phyloP scores from a whole-genome alignment of 2,113 vertebrate species.

The Atlantisia rogersi region DNA sequence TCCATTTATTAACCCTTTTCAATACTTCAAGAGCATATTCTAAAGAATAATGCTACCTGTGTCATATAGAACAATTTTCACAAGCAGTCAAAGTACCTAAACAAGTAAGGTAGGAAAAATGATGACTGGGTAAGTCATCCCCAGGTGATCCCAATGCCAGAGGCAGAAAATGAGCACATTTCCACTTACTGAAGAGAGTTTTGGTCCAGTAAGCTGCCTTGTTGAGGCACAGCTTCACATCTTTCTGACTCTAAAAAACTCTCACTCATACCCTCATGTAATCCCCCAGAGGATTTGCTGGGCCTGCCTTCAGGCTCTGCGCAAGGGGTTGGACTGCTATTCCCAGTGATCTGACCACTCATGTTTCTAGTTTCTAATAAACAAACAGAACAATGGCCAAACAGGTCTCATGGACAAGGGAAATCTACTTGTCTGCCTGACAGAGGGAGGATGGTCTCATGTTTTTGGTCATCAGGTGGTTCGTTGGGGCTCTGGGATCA shows the following conservation, averaged over 20 bases:
- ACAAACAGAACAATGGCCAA: neutral
- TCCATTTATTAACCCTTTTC: neutral
- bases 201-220: neutral
- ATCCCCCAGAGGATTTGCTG: neutral
- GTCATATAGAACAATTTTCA: neutral
- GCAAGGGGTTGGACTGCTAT: neutral
- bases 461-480: neutral
- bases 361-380: neutral
- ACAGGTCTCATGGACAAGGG: neutral
- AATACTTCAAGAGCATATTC: neutral
- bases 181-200: neutral
- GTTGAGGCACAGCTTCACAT: neutral
- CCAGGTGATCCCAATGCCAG: neutral
- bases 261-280: accelerated
- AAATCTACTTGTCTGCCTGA: neutral
- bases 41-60: neutral
- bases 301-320: neutral
- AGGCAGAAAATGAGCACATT: neutral
- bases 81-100: neutral
- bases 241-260: neutral
- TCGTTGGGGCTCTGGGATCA: neutral
- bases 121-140: neutral
- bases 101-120: neutral
- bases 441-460: neutral
- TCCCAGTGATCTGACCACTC: neutral